Conservation (phyloP, 1,140 invertebrate genomes). For the Leptopilina clavipes region DNA sequence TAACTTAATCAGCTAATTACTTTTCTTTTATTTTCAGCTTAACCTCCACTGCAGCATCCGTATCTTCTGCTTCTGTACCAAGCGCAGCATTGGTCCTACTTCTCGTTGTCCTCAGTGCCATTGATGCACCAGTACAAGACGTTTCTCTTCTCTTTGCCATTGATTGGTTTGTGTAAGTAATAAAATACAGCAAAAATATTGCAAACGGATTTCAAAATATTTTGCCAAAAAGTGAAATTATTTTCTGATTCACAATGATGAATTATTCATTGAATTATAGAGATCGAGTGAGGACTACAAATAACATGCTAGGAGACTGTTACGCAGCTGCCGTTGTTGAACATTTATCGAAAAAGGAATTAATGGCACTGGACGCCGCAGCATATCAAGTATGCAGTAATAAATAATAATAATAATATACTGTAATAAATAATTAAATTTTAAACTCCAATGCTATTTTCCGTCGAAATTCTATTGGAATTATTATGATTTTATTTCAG, state of each 20-base stretch:
- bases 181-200: constrained; percentile 28
- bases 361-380: constrained; percentile 82
- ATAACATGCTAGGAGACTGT: constrained; percentile 92
- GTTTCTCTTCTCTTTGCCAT: constrained; percentile 90
- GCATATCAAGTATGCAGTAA: constrained; percentile 80
- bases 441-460: no score
- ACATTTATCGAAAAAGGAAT: constrained; percentile 86
- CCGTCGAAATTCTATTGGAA: background rate
- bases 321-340: constrained; percentile 91
- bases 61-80: constrained; percentile 94
- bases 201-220: no score
- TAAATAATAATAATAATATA: no score
- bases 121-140: constrained; percentile 87
- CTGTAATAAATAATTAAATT: no score
- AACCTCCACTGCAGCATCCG: constrained; percentile 92
- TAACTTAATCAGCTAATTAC: constrained; percentile 2
- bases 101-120: constrained; percentile 88
- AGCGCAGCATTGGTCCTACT: constrained; percentile 93
- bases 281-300: constrained; percentile 90
- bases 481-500: constrained; percentile 57
- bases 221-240: no score
- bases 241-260: no score
- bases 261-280: constrained; percentile 76
- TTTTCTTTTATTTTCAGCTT: constrained; percentile 77
- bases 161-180: constrained; percentile 93